phyloP scores from a whole-genome alignment of 2,888 invertebrate genomes.

The Melitaea athalia region DNA sequence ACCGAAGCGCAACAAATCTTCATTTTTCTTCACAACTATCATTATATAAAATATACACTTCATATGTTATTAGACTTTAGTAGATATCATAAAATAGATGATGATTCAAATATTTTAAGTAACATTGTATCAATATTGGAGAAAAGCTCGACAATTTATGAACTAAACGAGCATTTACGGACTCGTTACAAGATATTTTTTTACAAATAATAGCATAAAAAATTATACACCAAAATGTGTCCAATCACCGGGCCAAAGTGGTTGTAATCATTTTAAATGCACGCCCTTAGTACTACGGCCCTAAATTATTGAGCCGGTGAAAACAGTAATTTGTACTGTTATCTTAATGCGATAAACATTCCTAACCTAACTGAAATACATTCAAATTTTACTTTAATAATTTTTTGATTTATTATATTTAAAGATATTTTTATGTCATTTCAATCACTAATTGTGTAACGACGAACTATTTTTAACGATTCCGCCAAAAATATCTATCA shows the following conservation, averaged over 20 bases:
- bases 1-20: neutral
- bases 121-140: neutral
- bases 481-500: neutral
- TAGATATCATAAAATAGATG: neutral
- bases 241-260: conserved; percentile 72
- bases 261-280: conserved; percentile 70
- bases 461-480: neutral
- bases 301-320: conserved; percentile 67
- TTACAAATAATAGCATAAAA: conserved; percentile 70
- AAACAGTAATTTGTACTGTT: conserved; percentile 65
- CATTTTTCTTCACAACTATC: neutral
- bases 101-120: neutral
- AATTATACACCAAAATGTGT: conserved; percentile 67
- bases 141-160: conserved; percentile 5
- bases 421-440: too few species aligned
- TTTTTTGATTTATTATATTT: neutral
- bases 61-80: neutral
- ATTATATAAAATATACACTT: neutral
- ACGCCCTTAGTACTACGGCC: conserved; percentile 56
- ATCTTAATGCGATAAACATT: conserved; percentile 36
- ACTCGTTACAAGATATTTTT: conserved; percentile 31
- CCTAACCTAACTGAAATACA: conserved; percentile 13
- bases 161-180: conserved; percentile 24
- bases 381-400: neutral
- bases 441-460: neutral